Base-by-base conservation (phyloP, 2,797 vertebrate genomes). In the Macropodus opercularis region DNA sequence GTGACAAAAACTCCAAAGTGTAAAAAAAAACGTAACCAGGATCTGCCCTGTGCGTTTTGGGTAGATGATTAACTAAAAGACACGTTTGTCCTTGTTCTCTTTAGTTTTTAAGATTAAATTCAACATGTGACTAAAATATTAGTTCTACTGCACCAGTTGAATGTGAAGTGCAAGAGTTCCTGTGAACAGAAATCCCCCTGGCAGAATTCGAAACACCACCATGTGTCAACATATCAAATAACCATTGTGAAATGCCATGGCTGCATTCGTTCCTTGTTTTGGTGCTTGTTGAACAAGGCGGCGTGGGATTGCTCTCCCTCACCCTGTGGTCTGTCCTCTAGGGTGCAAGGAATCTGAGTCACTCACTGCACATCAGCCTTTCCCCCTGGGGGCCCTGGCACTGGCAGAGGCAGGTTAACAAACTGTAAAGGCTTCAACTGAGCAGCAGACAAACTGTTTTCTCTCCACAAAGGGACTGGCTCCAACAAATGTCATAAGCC, bases 401-500 rank as follows among this genome's bases (percentile, higher is more conserved):
- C 85, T 79, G 77, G 92, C 85, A 85, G 88, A 91, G 89, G 83
- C 80, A 89, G 87, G 91, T 93, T 93, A 92, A 92, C 92, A 94
- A 93, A 93, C 90, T 93, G 89, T 92, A 93, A 92, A 93, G 92
- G 90, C 94, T 93, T 93, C 92, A 93, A 93, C 93, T 94, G 94
- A 95, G 94, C 93, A 94, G 91, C 81, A 90, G 92, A 94, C 94
- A 95, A 94, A 95, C 93, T 93, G 77, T 89, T 89, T 88, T 84
- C 80, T 94, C 92, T 88, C 87, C 92, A 94, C 94, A 95, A 95
- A 95, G 90, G 94, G 92, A 92, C 90, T 90, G 91, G 91, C 91
- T 93, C 91, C 92, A 94, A 94, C 93, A 94, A 95, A 95, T 94
- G 94, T 92, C 91, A 93, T 95, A 95, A 96, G 94, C 95, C 93